Percentiles rank a stretch among this genome's conserved stretches.
phyloP scores from a whole-genome alignment of 2,797 vertebrate species.

The Acrossocheilus wenchowensis region DNA sequence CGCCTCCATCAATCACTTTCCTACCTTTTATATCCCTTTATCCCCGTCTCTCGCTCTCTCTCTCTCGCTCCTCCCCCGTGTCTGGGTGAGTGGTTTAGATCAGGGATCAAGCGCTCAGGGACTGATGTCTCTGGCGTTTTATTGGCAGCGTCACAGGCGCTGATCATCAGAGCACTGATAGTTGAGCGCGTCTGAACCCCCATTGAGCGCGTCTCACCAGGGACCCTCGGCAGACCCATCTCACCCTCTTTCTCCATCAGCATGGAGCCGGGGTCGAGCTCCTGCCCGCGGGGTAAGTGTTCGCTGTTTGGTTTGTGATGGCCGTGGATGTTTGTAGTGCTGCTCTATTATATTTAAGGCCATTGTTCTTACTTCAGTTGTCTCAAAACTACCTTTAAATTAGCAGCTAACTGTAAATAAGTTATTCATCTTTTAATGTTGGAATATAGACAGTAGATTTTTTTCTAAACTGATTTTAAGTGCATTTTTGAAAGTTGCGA shows the following conservation, averaged over 20 bases:
- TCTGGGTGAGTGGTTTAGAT: slow-evolving; percentile 62
- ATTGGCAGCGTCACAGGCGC: slow-evolving; percentile 71
- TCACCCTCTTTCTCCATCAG: slow-evolving; percentile 69
- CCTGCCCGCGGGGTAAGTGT: slow-evolving; percentile 78
- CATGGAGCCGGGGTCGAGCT: slow-evolving; percentile 80
- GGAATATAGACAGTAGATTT: no score
- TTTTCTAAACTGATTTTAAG: background rate
- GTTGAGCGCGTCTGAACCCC: slow-evolving; percentile 43
- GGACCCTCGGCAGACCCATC: slow-evolving; percentile 52
- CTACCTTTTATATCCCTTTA: slow-evolving; percentile 20
- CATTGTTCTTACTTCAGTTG: background rate
- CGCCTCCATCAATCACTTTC: slow-evolving; percentile 19
- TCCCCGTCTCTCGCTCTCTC: slow-evolving; percentile 20
- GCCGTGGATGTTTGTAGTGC: background rate
- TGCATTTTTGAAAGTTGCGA: background rate
- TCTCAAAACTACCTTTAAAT: background rate
- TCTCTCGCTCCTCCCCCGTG: slow-evolving; percentile 37
- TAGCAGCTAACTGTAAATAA: background rate
- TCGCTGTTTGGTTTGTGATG: background rate
- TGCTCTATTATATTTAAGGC: background rate
- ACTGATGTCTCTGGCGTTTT: slow-evolving; percentile 75
- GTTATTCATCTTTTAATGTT: no score
- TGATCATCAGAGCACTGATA: slow-evolving; percentile 69
- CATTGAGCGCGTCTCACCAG: slow-evolving; percentile 24
- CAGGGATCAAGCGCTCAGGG: slow-evolving; percentile 72